These are phyloP conservation scores for Choristoneura fumiferana DNA, from an alignment of 1,140 invertebrate species.

Conservation along the genomic window DNA sequence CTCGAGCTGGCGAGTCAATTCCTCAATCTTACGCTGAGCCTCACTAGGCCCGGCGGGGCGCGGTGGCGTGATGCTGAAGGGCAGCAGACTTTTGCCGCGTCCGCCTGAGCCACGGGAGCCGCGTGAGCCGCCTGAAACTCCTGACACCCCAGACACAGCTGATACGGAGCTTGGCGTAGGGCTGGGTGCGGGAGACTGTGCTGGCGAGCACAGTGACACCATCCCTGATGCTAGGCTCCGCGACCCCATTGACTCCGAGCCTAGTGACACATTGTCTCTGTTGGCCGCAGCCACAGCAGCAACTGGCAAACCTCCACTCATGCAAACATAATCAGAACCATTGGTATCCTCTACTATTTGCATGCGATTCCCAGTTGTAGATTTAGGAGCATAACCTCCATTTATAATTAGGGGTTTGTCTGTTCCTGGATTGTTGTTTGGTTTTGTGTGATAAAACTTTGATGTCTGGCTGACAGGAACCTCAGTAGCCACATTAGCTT, in stretches of 20 bases:
- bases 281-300: constrained; percentile 46
- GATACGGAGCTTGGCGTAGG: constrained; percentile 34
- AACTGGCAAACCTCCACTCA: constrained; percentile 80
- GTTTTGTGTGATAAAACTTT: constrained; percentile 73
- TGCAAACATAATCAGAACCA: constrained; percentile 85
- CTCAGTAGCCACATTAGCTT: constrained; percentile 75
- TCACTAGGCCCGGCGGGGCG: constrained; percentile 91
- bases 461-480: constrained; percentile 59
- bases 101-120: constrained; percentile 76
- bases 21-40: constrained; percentile 94
- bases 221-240: constrained; percentile 62
- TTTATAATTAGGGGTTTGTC: constrained; percentile 51
- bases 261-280: constrained; percentile 58
- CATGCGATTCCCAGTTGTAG: constrained; percentile 55
- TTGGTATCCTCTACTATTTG: constrained; percentile 81
- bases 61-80: constrained; percentile 93
- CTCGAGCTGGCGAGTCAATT: constrained; percentile 92
- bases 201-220: constrained; percentile 63
- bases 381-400: constrained; percentile 51
- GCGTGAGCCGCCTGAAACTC: constrained; percentile 69
- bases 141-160: constrained; percentile 65
- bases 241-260: constrained; percentile 55
- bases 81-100: constrained; percentile 86
- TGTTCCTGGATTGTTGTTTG: constrained; percentile 53
- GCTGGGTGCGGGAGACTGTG: constrained; percentile 68